Evolutionary conservation across 1,140 invertebrate genomes (phyloP).

Genomic region (Drosophila miranda): DNA sequence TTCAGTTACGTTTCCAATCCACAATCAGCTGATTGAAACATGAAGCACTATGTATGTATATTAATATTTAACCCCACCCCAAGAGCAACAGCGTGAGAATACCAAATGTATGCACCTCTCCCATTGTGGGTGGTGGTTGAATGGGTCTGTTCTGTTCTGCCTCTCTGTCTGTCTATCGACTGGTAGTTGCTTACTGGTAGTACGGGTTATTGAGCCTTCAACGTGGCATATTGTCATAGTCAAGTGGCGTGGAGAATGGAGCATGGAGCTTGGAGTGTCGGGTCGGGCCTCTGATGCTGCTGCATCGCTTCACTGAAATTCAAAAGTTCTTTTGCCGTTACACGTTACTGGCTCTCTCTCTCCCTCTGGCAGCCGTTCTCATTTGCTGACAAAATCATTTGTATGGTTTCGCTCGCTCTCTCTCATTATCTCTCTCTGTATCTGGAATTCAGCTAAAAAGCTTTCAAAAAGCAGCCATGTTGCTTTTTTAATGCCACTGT

Average conservation of each 20-base stretch:
- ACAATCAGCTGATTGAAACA: conserved; percentile 16
- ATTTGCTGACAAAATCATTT: conserved; percentile 47
- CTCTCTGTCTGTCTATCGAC: neutral
- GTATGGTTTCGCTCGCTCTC: conserved; percentile 41
- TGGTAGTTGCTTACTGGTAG: conserved; percentile 15
- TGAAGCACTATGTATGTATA: neutral
- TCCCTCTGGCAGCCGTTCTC: conserved; percentile 5
- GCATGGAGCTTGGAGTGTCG: conserved; percentile 10
- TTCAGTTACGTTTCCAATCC: too few relatives aligned
- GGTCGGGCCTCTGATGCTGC: conserved; percentile 29
- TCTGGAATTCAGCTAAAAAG: conserved; percentile 72
- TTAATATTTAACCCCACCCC: conserved; percentile 3
- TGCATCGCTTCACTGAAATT: conserved; percentile 67
- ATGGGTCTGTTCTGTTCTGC: neutral
- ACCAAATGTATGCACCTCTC: neutral
- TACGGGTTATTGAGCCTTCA: conserved; percentile 56
- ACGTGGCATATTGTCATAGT: conserved; percentile 69
- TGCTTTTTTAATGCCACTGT: conserved; percentile 53
- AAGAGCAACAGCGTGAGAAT: conserved; percentile 38
- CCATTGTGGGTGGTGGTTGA: conserved; percentile 17
- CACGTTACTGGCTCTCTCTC: conserved; percentile 27
- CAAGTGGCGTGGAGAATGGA: conserved; percentile 32
- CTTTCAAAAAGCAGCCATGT: conserved; percentile 74
- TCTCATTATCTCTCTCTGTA: conserved; percentile 21
- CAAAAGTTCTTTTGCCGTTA: conserved; percentile 74